A percentile compares a stretch with the other conserved stretches of the same genome.
phyloP scores from a whole-genome alignment of 2,888 invertebrate genomes.

The Petrolisthes manimaculis region DNA sequence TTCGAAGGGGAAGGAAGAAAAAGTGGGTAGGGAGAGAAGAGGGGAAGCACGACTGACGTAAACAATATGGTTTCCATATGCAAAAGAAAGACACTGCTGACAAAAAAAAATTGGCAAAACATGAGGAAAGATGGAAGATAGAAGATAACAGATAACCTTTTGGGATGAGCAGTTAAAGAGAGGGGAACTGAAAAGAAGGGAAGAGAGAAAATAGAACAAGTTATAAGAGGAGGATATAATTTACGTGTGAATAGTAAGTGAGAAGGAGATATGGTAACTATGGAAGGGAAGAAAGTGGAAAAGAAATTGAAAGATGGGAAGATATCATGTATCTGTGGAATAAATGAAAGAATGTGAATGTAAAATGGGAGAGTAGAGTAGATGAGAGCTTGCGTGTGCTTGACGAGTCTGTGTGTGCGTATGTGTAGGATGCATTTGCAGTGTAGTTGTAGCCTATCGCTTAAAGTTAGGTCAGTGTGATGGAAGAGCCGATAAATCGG shows the following conservation, averaged over 20 bases:
- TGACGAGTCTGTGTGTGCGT: not conserved
- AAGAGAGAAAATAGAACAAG: not conserved
- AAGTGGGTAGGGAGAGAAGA: not conserved
- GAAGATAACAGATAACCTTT: not conserved
- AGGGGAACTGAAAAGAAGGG: not conserved
- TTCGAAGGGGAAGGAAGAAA: not conserved
- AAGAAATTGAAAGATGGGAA: not conserved
- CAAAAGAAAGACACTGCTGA: not conserved
- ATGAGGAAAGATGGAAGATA: not conserved
- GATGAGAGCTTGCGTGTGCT: not conserved
- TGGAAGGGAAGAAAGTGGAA: not conserved
- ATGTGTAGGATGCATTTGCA: no score
- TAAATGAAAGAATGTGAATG: not conserved
- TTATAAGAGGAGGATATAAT: not conserved
- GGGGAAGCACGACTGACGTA: not conserved
- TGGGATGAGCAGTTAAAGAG: not conserved
- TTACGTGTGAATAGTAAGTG: not conserved
- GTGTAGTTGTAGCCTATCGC: no score
- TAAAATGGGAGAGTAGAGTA: not conserved
- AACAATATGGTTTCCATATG: no score
- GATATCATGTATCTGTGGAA: not conserved
- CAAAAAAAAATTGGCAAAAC: no score
- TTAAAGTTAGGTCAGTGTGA: no score
- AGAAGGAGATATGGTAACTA: not conserved
- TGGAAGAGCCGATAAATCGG: no score